Evolutionary conservation across 2,888 invertebrate genomes (phyloP).

Genomic region (Brachyptera putata): DNA sequence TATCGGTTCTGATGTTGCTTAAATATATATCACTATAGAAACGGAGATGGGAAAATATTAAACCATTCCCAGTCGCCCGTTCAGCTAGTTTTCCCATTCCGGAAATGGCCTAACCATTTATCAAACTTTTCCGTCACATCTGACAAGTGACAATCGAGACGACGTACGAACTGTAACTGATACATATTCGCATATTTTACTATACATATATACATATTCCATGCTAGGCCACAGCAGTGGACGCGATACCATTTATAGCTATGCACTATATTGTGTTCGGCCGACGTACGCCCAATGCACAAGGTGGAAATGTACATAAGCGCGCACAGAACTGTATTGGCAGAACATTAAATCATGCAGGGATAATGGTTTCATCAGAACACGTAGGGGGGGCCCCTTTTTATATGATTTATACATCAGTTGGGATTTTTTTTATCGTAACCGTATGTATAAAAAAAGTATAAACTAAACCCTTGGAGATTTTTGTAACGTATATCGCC

Average conservation of each 20-base stretch:
- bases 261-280: background rate
- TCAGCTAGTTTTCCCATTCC: constrained; percentile 34
- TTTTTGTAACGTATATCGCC: no score
- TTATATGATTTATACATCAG: constrained; percentile 10
- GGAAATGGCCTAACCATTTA: constrained; percentile 46
- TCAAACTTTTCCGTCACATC: constrained; percentile 42
- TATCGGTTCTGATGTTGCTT: background rate
- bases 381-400: constrained; percentile 2
- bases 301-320: constrained; percentile 19
- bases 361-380: constrained; percentile 29
- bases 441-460: constrained; percentile 4
- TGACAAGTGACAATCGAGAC: constrained; percentile 37
- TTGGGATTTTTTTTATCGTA: constrained; percentile 10
- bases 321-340: constrained; percentile 17
- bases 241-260: constrained; percentile 17
- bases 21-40: no score
- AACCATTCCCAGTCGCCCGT: background rate
- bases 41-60: constrained; percentile 21
- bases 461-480: constrained; percentile 19
- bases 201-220: background rate
- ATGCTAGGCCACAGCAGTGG: background rate
- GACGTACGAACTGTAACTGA: constrained; percentile 12
- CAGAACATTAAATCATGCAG: constrained; percentile 27
- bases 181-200: background rate
- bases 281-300: background rate